Percentiles rank a stretch among this genome's conserved stretches.
Evolutionary conservation across 37 sponge, comb jelly and placozoan genomes (phyloP).

Genomic region (Cladorhizidae sp.): DNA sequence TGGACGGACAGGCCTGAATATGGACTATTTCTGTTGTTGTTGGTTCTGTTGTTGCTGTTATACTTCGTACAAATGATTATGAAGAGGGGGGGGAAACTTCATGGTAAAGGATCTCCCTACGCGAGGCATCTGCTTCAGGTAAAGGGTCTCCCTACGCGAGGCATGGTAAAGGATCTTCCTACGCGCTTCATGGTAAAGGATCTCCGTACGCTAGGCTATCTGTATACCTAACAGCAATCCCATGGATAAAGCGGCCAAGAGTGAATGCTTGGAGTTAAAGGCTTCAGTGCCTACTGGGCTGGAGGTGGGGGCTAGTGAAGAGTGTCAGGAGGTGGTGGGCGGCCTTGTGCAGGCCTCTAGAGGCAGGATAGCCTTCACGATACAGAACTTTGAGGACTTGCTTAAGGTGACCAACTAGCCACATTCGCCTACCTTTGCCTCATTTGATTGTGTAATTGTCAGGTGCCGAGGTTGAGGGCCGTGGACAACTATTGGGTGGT

Average conservation of each 20-base stretch:
- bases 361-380: constrained; percentile 24
- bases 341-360: not conserved
- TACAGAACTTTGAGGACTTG: constrained; percentile 19
- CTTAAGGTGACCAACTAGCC: not conserved
- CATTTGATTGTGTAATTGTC: not conserved
- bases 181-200: too few relatives aligned
- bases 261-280: not conserved
- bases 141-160: too few relatives aligned
- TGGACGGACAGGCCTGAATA: too few relatives aligned
- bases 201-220: too few relatives aligned
- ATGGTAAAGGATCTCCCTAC: too few relatives aligned
- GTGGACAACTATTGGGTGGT: constrained; percentile 53
- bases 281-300: constrained; percentile 80
- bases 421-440: not conserved
- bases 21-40: too few relatives aligned
- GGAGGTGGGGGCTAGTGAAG: constrained; percentile 65
- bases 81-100: too few relatives aligned
- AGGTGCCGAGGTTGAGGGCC: constrained; percentile 36
- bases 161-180: too few relatives aligned
- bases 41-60: too few relatives aligned
- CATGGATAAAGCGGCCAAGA: not conserved
- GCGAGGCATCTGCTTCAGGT: too few relatives aligned
- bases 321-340: constrained; percentile 44
- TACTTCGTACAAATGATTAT: too few relatives aligned
- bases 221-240: too few relatives aligned